Evolutionary conservation across 2,797 vertebrate species (phyloP), one percentile per base, ranked within the genome.

Genomic region (Caiman crocodilus): DNA sequence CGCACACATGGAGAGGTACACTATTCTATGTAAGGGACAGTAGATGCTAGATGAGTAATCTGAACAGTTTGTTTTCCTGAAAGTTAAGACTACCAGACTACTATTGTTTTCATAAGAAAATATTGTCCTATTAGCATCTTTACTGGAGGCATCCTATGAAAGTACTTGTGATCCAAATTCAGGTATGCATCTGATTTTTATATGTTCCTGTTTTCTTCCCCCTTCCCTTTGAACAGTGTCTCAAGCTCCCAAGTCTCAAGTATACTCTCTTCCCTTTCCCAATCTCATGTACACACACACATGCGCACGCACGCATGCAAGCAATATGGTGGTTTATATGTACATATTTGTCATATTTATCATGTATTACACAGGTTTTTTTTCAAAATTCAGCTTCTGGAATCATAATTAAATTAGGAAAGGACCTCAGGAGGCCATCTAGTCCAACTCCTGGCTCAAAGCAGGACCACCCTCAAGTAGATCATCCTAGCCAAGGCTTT

Each of bases 1-100:
- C 6, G 7, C 23, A 25, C 35, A 42, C 67, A 30, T 67, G 30
- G 32, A 76, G 5, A 4, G 0, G 0, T 32, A 69, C 50, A 10
- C 15, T 65, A 15, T 60, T 30, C 25, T 80, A 50, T 81, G 32
- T 81, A 42, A 2, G 0, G 25, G 55, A 15, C 56, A 7, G 59
- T 59, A 57, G 14, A 59, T 56, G 89, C 75, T 55, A 69, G 61
- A 59, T 79, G 9, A 50, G 42, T 50, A 50, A 7, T 50, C 42
- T 50, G 42, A 50, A 50, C 9, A 50, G 42, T 25, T 42, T 69
- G 67, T 23, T 21, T 25, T 42, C 14, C 20, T 42, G 32, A 71
- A 69, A 18, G 32, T 23, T 71, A 71, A 35, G 65, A 69, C 32
- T 71, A 35, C 18, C 42, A 50, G 30, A 8, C 35, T 89, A 73